phyloP scores from a whole-genome alignment of 2,888 invertebrate species.

The Liopterus haemorrhoidalis region DNA sequence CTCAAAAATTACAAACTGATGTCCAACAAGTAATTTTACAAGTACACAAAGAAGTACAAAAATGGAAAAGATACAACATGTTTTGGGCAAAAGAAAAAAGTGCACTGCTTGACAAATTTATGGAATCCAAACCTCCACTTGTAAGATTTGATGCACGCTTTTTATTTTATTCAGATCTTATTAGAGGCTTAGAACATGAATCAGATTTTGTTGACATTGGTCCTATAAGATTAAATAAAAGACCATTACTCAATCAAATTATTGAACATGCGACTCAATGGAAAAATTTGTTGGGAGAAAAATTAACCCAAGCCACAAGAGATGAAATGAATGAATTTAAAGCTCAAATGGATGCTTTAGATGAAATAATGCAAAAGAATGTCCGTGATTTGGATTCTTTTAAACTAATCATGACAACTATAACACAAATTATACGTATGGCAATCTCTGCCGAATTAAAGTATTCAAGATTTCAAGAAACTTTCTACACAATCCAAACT shows the following conservation, averaged over 20 bases:
- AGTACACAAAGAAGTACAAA: conserved; percentile 57
- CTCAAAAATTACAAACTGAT: conserved; percentile 61
- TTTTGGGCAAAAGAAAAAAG: conserved; percentile 73
- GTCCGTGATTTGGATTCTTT: conserved; percentile 76
- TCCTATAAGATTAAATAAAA: conserved; percentile 68
- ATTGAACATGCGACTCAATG: conserved; percentile 72
- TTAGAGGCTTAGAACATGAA: conserved; percentile 56
- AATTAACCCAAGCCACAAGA: conserved; percentile 61
- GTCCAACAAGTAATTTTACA: conserved; percentile 60
- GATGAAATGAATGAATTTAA: conserved; percentile 63
- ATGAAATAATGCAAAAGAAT: conserved; percentile 58
- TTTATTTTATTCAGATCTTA: conserved; percentile 72
- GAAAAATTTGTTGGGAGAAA: conserved; percentile 67
- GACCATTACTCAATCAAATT: conserved; percentile 63
- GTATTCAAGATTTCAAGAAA: conserved; percentile 69
- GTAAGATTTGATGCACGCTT: conserved; percentile 77
- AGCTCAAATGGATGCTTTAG: conserved; percentile 59
- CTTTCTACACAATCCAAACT: conserved; percentile 66
- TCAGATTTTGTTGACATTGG: conserved; percentile 58
- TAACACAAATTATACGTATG: conserved; percentile 65
- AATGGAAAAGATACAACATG: conserved; percentile 68
- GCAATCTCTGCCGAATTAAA: conserved; percentile 73
- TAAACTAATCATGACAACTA: conserved; percentile 78
- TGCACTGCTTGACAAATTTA: conserved; percentile 70
- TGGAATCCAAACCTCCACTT: conserved; percentile 57